Evolutionary conservation across 2,888 invertebrate species (phyloP).

Genomic region (Gandaritis pyraliata): DNA sequence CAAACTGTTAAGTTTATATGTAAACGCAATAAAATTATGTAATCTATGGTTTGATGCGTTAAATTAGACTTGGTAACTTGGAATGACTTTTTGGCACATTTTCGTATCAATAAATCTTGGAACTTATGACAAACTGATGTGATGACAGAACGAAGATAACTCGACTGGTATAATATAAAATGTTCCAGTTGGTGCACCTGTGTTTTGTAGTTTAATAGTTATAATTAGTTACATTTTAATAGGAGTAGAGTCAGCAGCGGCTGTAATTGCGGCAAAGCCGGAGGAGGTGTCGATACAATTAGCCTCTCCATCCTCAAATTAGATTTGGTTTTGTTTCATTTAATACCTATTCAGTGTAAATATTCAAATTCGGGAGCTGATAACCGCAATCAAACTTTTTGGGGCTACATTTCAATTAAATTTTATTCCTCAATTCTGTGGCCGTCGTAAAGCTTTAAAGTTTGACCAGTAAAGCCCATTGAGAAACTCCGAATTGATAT

Average conservation of each 20-base stretch:
- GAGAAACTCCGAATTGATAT: conserved; percentile 84
- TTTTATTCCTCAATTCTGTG: conserved; percentile 83
- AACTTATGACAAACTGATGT: conserved; percentile 32
- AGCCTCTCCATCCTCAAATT: conserved; percentile 41
- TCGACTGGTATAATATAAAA: conserved; percentile 18
- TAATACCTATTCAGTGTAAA: conserved; percentile 73
- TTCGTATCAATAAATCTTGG: conserved; percentile 41
- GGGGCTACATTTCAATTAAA: conserved; percentile 83
- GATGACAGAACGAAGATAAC: conserved; percentile 30
- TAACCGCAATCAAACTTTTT: conserved; percentile 82
- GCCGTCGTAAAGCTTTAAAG: conserved; percentile 83
- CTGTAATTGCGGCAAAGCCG: conserved; percentile 31
- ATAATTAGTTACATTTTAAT: conserved; percentile 41
- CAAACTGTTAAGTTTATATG: conserved; percentile 34
- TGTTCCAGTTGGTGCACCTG: conserved; percentile 35
- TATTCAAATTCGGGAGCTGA: conserved; percentile 84
- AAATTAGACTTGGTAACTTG: conserved; percentile 40
- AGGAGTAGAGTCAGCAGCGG: conserved; percentile 31
- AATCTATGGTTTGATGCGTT: conserved; percentile 38
- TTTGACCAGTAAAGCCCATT: conserved; percentile 84
- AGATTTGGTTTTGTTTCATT: conserved; percentile 49
- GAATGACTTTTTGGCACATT: conserved; percentile 43
- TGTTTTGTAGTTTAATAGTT: conserved; percentile 33
- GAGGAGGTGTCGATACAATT: conserved; percentile 39
- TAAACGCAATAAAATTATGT: conserved; percentile 40